Evolutionary conservation across 2,113 vertebrate species (phyloP).

Genomic region (Nothocercus julius): DNA sequence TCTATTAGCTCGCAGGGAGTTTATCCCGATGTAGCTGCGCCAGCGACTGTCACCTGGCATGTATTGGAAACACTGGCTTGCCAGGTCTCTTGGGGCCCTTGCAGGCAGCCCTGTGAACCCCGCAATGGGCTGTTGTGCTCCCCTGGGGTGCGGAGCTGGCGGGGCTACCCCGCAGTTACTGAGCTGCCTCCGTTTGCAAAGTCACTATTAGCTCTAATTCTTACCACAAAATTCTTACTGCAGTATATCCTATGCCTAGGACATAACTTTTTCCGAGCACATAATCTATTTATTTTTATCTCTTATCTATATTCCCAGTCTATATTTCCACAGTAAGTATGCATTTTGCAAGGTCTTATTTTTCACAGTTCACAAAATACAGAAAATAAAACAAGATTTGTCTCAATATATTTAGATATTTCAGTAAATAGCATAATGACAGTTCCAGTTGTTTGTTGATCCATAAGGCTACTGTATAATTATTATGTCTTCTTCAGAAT

Average conservation of each 20-base stretch:
- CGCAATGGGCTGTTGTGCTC: neutral
- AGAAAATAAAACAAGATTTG: rapidly evolving
- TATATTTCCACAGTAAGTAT: neutral
- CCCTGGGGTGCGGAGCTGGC: neutral
- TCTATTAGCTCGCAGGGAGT: neutral
- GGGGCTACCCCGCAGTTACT: neutral
- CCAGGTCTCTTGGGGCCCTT: neutral
- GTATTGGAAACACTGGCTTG: neutral
- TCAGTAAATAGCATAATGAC: neutral
- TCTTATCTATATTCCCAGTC: neutral
- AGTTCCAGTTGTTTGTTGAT: neutral
- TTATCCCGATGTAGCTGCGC: neutral
- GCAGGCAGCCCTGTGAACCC: neutral
- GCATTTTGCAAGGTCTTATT: neutral
- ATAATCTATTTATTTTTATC: neutral
- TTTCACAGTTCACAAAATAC: neutral
- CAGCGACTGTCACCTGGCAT: neutral
- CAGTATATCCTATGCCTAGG: too few species aligned
- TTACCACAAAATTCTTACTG: neutral
- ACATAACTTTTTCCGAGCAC: neutral
- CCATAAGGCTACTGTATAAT: too few species aligned
- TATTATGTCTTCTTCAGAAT: neutral
- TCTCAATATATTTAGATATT: neutral
- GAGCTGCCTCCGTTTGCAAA: neutral
- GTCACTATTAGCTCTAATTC: neutral